Base-by-base conservation (phyloP, 2,888 invertebrate species). In the Carpatolechia fugitivella region DNA sequence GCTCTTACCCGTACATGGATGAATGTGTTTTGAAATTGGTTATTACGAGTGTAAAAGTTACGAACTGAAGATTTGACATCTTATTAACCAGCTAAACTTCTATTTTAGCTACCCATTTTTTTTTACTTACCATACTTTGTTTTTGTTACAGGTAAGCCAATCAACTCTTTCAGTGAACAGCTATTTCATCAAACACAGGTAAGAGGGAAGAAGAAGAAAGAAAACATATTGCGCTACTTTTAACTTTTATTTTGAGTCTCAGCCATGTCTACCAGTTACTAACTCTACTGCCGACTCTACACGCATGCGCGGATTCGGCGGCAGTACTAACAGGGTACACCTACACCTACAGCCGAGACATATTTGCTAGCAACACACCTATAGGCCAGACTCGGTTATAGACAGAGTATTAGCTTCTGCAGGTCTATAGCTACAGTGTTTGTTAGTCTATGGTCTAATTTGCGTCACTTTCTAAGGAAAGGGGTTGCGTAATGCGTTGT, bases 251-350 rank as follows among this genome's bases (percentile, higher is more conserved):
- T n/a, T n/a, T n/a, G n/a, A n/a, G n/a, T n/a, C 1, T 2, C 0
- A 5, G 38, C 11, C 50, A 8, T 29, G 10, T 50, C 50, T 50
- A 29, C 6, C 16, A 11, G 6, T 55, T 49, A 13, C 11, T 14
- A 47, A 55, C 14, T 72, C 72, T 69, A 48, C 58, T 47, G 29
- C 7, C 1, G 3, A 6, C 35, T 49, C 48, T 60, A 29, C 1
- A 69, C 82, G 81, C 82, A 77, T 74, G 82, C 82, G 80, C 65
- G 57, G 56, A 61, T 70, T 64, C 65, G 67, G 75, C 70, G 78
- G 78, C 74, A 71, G 69, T 65, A 63, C 69, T 62, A 65, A 63
- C 64, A 65, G 64, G 54, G 52, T 61, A 56, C 61, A 58, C 38
- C 52, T 38, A 38, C 38, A 38, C 16, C 11, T 20, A 41, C 54